These are phyloP conservation scores for Pentalonia nigronervosa DNA, from an alignment of 1,140 invertebrate genomes.

Conservation along the genomic window DNA sequence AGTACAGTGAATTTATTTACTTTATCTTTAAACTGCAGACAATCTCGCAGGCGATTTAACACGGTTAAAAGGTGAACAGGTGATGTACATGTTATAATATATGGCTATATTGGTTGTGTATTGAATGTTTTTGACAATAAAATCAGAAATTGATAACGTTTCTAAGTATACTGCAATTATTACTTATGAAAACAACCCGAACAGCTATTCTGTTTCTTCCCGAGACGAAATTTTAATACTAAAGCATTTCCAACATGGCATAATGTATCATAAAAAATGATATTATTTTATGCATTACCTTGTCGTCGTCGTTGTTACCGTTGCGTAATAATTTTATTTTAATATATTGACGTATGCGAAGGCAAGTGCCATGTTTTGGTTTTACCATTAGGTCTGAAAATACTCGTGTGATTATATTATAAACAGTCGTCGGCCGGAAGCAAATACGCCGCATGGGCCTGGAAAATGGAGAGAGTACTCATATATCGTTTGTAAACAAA, in stretches of 20 bases:
- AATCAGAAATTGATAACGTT: slow-evolving; percentile 13
- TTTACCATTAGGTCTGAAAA: neutral
- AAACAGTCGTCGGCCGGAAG: neutral
- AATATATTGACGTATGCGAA: neutral
- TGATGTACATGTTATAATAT: neutral
- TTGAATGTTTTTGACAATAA: slow-evolving; percentile 33
- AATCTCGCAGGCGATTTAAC: neutral
- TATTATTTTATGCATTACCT: neutral
- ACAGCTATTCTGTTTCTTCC: neutral
- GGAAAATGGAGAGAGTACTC: neutral
- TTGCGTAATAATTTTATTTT: neutral
- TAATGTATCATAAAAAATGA: neutral
- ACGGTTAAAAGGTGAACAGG: slow-evolving; percentile 37
- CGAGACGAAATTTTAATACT: neutral
- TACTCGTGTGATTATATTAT: neutral
- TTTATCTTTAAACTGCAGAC: slow-evolving; percentile 1
- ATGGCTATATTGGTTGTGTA: neutral
- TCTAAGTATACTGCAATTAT: neutral
- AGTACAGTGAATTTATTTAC: neutral
- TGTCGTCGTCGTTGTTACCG: neutral
- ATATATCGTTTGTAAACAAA: neutral
- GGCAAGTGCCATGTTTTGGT: neutral
- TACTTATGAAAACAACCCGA: neutral
- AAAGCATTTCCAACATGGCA: neutral
- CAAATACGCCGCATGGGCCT: neutral